These are phyloP conservation scores for Virgularia gustaviana DNA, from an alignment of 92 coral and sea anemone species.

Conservation along the genomic window DNA sequence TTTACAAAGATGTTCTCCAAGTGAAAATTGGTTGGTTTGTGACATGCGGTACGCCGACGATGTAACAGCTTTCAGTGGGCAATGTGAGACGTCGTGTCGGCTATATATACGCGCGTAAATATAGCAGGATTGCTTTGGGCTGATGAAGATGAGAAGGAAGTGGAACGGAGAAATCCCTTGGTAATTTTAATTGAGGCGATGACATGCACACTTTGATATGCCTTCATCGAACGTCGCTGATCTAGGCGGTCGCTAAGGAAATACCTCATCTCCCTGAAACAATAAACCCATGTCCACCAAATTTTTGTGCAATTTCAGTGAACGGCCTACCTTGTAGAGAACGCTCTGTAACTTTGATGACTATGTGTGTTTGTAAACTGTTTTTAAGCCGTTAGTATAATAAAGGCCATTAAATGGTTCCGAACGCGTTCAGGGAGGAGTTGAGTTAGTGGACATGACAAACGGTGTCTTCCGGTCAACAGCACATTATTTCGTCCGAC, in stretches of 20 bases:
- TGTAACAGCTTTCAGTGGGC: too few species aligned
- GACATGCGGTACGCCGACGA: too few species aligned
- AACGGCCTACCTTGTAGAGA: too few species aligned
- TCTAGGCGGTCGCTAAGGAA: neutral
- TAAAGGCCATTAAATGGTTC: constrained; percentile 10
- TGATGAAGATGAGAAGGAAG: constrained; percentile 28
- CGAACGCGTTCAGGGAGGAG: constrained; percentile 32
- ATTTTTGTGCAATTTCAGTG: too few species aligned
- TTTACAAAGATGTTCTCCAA: too few species aligned
- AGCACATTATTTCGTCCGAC: constrained; percentile 12
- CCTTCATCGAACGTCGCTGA: constrained; percentile 1
- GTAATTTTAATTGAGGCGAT: constrained; percentile 25
- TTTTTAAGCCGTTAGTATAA: constrained; percentile 19
- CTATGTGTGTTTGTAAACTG: too few species aligned
- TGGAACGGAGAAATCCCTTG: constrained; percentile 18
- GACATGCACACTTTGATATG: neutral
- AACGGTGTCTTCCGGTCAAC: constrained; percentile 25
- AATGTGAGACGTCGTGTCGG: too few species aligned
- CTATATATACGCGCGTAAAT: too few species aligned
- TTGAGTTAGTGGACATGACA: constrained; percentile 8
- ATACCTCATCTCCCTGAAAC: neutral
- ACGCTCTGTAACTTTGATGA: too few species aligned
- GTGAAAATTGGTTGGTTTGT: too few species aligned
- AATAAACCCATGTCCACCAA: neutral
- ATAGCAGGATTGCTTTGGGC: too few species aligned